Base-by-base conservation (phyloP, 1,140 invertebrate species). In the Drosophila trapezifrons region DNA sequence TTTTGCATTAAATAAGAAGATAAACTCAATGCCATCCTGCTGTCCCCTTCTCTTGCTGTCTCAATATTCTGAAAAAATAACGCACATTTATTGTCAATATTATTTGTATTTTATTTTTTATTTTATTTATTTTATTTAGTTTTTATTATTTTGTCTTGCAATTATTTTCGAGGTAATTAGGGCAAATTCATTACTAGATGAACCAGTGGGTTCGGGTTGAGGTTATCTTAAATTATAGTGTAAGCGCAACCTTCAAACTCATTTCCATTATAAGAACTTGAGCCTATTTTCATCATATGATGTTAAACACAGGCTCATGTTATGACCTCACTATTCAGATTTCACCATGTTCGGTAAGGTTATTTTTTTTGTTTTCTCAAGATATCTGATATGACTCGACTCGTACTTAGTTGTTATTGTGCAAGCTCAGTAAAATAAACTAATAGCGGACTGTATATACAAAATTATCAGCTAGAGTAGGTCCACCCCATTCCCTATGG, bases 211-310 rank as follows among this genome's bases (percentile, higher is more conserved):
- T 22, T 22, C 4, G 22, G 22, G 22, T 22, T 22, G 22, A 22
- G 22, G 22, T 22, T 22, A 2, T 22, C 22, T 22, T 2, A 4
- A 22, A 4, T 32, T 51, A 18, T 8, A 8, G 13, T 51, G 18
- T 7, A 15, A 37, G 13, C 7, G 6, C 6, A 7, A 13, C 20
- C 42, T 13, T 13, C 6, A 7, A 13, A 43, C 42, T 13, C 12
- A 22, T 12, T 12, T 45, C 10, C 10, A 22, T 9, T 25, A 13
- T 25, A 46, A 2, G 1, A 9, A 25, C 20, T 22, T 27, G 5
- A 3, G 8, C 13, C 12, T 13, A 37, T 7, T 56, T 55, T 62
- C 22, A 59, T 51, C 43, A 60, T 27, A 25, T 15, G 32, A 60
- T 38, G 22, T 12, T 27, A 56, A 62, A 8, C n/a, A 1, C 25